These are phyloP conservation scores for Helleia helle DNA, from an alignment of 2,888 invertebrate species.

Conservation along the genomic window DNA sequence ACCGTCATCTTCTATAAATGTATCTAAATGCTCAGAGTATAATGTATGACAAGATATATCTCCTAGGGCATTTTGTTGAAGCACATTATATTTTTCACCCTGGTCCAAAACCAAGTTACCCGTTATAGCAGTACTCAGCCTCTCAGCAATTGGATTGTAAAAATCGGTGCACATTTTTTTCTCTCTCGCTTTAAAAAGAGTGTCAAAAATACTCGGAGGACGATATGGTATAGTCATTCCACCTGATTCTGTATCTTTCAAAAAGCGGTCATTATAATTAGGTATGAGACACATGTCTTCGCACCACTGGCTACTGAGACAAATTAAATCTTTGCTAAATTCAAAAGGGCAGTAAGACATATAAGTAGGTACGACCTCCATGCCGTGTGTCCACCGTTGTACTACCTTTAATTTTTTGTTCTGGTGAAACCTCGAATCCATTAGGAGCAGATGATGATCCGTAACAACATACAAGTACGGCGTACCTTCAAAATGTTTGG, in stretches of 20 bases:
- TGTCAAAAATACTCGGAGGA: constrained; percentile 43
- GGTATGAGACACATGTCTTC: constrained; percentile 53
- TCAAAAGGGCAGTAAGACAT: constrained; percentile 46
- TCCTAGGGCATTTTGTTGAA: constrained; percentile 56
- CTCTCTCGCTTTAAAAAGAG: constrained; percentile 38
- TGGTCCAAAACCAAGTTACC: constrained; percentile 39
- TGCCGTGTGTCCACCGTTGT: constrained; percentile 74
- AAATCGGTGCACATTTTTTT: constrained; percentile 42
- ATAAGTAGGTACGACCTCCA: constrained; percentile 62
- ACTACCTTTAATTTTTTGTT: constrained; percentile 36
- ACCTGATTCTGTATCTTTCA: constrained; percentile 27
- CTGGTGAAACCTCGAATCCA: constrained; percentile 43
- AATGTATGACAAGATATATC: constrained; percentile 50
- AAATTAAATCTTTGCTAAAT: constrained; percentile 43
- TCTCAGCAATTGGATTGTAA: constrained; percentile 39
- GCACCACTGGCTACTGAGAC: constrained; percentile 55
- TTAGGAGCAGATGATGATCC: constrained; percentile 48
- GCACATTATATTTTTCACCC: constrained; percentile 38
- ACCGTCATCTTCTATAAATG: constrained; percentile 43
- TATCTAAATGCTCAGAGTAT: constrained; percentile 41
- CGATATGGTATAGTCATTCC: constrained; percentile 47
- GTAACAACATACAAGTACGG: constrained; percentile 45
- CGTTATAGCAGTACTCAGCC: constrained; percentile 41
- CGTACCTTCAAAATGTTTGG: constrained; percentile 36
- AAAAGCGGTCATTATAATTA: constrained; percentile 37